phyloP scores from a whole-genome alignment of 2,888 invertebrate genomes.

The Urechis unicinctus region DNA sequence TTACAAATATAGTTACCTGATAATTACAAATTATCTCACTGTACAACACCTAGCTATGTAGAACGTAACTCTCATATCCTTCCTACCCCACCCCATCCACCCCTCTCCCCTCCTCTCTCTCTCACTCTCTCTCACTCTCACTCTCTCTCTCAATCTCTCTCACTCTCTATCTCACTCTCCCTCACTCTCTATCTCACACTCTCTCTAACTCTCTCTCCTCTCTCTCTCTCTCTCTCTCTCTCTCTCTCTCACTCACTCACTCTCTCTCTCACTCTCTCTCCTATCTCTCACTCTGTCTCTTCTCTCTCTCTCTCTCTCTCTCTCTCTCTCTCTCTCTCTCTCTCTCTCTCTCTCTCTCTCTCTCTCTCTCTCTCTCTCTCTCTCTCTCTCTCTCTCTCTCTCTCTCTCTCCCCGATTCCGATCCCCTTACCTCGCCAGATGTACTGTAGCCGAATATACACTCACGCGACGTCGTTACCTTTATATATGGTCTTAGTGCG shows the following conservation, averaged over 20 bases:
- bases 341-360: constrained; percentile 11
- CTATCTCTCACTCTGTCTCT: too few species aligned
- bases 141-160: neutral
- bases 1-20: too few species aligned
- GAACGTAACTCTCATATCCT: too few species aligned
- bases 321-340: constrained; percentile 4
- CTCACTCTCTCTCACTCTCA: constrained; percentile 1
- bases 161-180: neutral
- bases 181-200: constrained; percentile 2
- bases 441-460: neutral
- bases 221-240: too few species aligned
- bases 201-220: constrained; percentile 3
- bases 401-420: constrained; percentile 1
- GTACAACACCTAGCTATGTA: too few species aligned
- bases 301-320: constrained; percentile 4
- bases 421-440: neutral
- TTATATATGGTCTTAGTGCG: too few species aligned
- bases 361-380: constrained; percentile 8
- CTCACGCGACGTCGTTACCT: too few species aligned
- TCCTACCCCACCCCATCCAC: too few species aligned
- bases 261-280: constrained; percentile 5
- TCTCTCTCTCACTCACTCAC: constrained; percentile 3
- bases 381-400: constrained; percentile 7
- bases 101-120: too few species aligned
- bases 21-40: too few species aligned